Evolutionary conservation across 1,140 invertebrate genomes (phyloP), one percentile per base, ranked within the genome.

Genomic region (Hypsibius dujardini): DNA sequence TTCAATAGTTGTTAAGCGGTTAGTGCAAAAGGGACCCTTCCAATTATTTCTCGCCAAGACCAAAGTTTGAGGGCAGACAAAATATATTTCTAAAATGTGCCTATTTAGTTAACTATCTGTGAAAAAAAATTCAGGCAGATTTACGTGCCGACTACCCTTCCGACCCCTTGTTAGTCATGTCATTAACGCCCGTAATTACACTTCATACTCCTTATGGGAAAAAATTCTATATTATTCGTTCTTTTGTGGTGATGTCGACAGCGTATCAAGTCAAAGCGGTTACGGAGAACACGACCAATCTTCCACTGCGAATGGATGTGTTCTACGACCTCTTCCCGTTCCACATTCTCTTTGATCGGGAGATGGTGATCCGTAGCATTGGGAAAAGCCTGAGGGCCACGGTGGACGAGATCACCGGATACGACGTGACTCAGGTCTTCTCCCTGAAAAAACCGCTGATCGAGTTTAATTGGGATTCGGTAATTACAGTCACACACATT

Each of bases 281-380:
- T 12, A 12, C 3, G 3, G 62, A 67, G 42, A 67, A 67, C 62
- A 67, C 42, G 12, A 3, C 12, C 12, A 67, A 67, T 42, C 62
- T 67, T 15, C 62, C 62, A 67, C 42, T 67, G 42, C 62, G 62
- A 15, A 67, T 67, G 62, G 62, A 67, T 67, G 62, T 94, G 2
- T 83, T 97, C 7, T 95, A 97, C 75, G 92, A 97, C 78, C 91
- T 97, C 76, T 98, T 97, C 80, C 94, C 95, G 2, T 97, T 97
- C 81, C 93, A 92, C 80, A 89, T 97, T 75, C 90, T 95, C 42
- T 96, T 97, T 80, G 88, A 90, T 87, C 90, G 88, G 1, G 87
- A 92, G 75, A 90, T 98, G 89, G 81, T 88, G 3, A 89, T 97
- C 15, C 83, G 86, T 70, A 90, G 88, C 75, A 90, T 92, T 71